Evolutionary conservation across 2,888 invertebrate species (phyloP), one percentile per base, ranked within the genome.

Genomic region (Eupithecia dodoneata): DNA sequence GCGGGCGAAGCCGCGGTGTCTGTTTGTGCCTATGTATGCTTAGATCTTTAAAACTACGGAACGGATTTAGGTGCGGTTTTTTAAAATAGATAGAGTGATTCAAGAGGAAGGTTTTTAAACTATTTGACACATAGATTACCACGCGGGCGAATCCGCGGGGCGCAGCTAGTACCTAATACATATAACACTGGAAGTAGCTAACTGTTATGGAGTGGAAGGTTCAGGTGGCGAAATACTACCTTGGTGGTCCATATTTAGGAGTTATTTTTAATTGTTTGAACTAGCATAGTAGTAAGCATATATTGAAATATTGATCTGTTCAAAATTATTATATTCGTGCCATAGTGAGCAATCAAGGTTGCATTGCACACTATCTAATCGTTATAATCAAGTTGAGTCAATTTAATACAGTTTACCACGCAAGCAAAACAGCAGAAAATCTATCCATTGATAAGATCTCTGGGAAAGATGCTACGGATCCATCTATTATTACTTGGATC

Each of bases 401-500:
- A 71, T 71, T 55, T 52, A 66, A 49, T 71, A 71, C 67, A 55
- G 65, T 72, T 70, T 70, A 71, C 41, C 71, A 74, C 76, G 67
- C 63, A 6, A 72, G 47, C 71, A 52, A 67, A 74, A 76, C 44
- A 76, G 72, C 76, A 72, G 67, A 74, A 76, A 72, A 74, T 74
- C 72, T 70, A 44, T 70, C 71, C 49, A 75, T 74, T 71, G 70
- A 73, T 72, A 76, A 65, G 45, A 79, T 79, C 74, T 75, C 49
- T 71, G 44, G 59, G 69, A 70, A 70, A 77, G 73, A 76, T 76
- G 72, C 76, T 69, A 72, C 76, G 49, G 52, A 79, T 76, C 74
- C 44, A 52, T 76, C 74, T 76, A 42, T 70, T 70, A 70, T 70
- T 47, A 67, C 59, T 79, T 66, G 70, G 52, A 67, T 70, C 74